Evolutionary conservation across 2,113 vertebrate genomes (phyloP).

Genomic region (Ailurus styani): DNA sequence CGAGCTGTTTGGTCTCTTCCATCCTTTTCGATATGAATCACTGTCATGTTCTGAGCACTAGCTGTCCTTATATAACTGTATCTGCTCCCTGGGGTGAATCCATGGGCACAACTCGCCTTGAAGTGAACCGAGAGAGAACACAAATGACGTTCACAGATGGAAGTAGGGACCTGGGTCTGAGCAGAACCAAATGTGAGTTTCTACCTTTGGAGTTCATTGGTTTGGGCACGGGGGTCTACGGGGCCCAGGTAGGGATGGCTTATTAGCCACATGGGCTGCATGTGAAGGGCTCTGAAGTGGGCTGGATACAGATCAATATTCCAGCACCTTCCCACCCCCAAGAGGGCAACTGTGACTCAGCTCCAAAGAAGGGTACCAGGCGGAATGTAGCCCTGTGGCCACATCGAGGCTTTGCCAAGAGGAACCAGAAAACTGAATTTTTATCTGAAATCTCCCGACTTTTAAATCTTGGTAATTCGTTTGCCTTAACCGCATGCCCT

Average conservation of each 20-base stretch:
- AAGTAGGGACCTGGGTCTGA: not conserved
- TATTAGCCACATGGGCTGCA: rapidly evolving
- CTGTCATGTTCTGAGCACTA: not conserved
- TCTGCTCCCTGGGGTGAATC: not conserved
- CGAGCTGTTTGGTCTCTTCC: not conserved
- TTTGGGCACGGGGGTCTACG: not conserved
- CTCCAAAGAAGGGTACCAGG: not conserved
- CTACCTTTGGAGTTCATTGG: not conserved
- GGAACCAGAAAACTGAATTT: not conserved
- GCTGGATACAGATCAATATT: too few species aligned
- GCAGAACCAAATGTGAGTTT: not conserved
- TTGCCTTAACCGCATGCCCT: not conserved
- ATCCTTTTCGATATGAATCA: not conserved
- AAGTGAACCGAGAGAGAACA: not conserved
- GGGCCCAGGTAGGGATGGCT: not conserved
- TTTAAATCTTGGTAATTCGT: not conserved
- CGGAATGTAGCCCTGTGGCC: rapidly evolving
- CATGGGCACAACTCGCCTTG: not conserved
- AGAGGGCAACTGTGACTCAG: too few species aligned
- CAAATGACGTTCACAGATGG: rapidly evolving
- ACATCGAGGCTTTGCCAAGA: not conserved
- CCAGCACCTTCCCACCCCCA: rapidly evolving
- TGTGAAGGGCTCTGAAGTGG: rapidly evolving
- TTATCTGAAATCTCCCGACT: not conserved
- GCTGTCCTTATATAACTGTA: not conserved